These are phyloP conservation scores for Emmelina monodactyla DNA, from an alignment of 2,888 invertebrate genomes.

Conservation along the genomic window DNA sequence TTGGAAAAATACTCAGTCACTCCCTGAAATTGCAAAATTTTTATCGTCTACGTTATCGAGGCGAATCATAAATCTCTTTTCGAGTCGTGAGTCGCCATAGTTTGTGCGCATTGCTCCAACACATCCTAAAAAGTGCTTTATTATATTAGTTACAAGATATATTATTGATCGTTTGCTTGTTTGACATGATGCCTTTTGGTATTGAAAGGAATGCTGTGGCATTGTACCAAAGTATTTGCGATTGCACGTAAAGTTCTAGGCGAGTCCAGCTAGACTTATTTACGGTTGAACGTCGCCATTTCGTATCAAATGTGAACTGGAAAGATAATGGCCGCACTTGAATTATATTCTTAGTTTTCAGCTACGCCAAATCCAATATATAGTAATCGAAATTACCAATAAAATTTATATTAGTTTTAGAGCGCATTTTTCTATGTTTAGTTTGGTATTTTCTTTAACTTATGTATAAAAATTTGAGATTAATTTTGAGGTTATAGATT, in stretches of 20 bases:
- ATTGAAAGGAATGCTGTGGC: conserved; percentile 46
- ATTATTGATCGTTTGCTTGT: background rate
- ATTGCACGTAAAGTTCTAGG: conserved; percentile 62
- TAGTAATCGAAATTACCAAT: no score
- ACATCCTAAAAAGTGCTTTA: background rate
- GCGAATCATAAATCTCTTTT: conserved; percentile 65
- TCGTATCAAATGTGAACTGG: no score
- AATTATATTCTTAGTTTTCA: conserved; percentile 12
- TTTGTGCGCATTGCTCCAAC: conserved; percentile 32
- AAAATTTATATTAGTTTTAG: no score
- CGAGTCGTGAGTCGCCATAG: conserved; percentile 58
- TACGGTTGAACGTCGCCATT: conserved; percentile 36
- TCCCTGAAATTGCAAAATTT: conserved; percentile 51
- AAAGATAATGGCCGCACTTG: conserved; percentile 11
- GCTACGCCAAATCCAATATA: no score
- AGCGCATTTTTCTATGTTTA: no score
- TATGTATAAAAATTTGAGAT: no score
- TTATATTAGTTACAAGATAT: background rate
- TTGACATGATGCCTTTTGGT: conserved; percentile 25
- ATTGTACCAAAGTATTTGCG: conserved; percentile 63
- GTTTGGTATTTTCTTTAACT: no score
- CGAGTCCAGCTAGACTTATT: conserved; percentile 59
- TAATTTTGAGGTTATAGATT: no score
- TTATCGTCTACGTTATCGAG: conserved; percentile 65
- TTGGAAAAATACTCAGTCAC: no score